Percentiles rank a stretch among this genome's conserved stretches.
phyloP scores from a whole-genome alignment of 2,113 vertebrate species.

The Myotis lucifugus region DNA sequence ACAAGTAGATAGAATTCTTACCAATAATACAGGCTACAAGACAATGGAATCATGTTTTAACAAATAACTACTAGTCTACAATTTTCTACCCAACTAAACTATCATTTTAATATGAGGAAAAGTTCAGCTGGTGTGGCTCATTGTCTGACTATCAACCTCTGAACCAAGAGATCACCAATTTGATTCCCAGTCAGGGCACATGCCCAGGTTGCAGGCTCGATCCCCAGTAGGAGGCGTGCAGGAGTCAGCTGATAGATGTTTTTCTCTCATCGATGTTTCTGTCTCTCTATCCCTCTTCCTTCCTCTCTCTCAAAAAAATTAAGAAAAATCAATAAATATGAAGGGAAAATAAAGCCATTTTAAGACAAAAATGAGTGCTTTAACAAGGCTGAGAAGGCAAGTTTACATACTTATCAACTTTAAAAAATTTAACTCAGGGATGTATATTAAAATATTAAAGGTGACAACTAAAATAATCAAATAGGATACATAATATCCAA shows the following conservation, averaged over 20 bases:
- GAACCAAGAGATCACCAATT: too few relatives aligned
- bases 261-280: too few relatives aligned
- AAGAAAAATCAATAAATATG: not conserved
- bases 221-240: too few relatives aligned
- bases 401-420: not conserved
- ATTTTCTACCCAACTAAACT: conserved; percentile 27
- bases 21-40: not conserved
- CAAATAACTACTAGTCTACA: not conserved
- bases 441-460: not conserved
- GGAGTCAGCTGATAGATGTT: too few relatives aligned
- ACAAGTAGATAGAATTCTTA: conserved; percentile 8
- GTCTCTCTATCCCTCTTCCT: too few relatives aligned
- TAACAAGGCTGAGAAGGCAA: not conserved
- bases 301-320: too few relatives aligned
- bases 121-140: too few relatives aligned
- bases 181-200: too few relatives aligned
- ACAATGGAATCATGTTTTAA: not conserved
- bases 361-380: conserved; percentile 10
- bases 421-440: not conserved
- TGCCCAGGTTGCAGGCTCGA: too few relatives aligned
- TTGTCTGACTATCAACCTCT: too few relatives aligned
- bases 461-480: not conserved
- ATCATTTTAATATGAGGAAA: not conserved
- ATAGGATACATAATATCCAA: not conserved
- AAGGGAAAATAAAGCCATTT: conserved; percentile 8